Evolutionary conservation across 2,888 invertebrate species (phyloP).

Genomic region (Drosophila recens): DNA sequence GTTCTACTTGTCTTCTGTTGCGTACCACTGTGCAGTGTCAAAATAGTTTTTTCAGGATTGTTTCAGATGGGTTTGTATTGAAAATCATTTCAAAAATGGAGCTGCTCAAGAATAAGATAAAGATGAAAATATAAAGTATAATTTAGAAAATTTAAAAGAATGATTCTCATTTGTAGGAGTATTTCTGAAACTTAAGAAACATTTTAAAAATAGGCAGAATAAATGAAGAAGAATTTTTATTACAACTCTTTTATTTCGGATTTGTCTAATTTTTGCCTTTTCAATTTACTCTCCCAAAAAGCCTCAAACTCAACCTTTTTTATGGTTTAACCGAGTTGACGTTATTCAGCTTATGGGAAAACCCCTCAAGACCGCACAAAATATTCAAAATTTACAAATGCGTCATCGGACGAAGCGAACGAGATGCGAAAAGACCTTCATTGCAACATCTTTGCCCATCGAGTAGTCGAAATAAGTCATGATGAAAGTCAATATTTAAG

Average conservation of each 20-base stretch:
- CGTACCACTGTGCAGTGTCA: background rate
- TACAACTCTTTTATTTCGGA: too few species aligned
- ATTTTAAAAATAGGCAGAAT: too few species aligned
- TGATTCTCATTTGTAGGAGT: too few species aligned
- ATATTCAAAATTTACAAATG: conserved; percentile 30
- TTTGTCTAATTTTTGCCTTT: too few species aligned
- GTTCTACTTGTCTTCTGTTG: background rate
- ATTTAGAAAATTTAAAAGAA: too few species aligned
- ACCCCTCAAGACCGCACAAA: conserved; percentile 37
- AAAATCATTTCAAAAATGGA: background rate
- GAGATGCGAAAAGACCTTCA: conserved; percentile 56
- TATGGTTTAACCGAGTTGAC: background rate
- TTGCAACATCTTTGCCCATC: conserved; percentile 56
- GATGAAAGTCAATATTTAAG: conserved; percentile 60
- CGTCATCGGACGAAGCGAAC: conserved; percentile 51
- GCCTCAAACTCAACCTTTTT: too few species aligned
- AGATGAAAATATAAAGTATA: too few species aligned
- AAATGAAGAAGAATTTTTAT: too few species aligned
- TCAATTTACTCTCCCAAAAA: too few species aligned
- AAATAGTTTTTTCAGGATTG: background rate
- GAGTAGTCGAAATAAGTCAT: conserved; percentile 54
- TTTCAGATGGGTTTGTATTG: conserved; percentile 21
- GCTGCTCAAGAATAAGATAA: too few species aligned
- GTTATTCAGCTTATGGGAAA: conserved; percentile 56
- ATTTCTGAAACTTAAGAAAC: too few species aligned